phyloP scores from a whole-genome alignment of 2,888 invertebrate species.

The Nephrocerus scutellatus region DNA sequence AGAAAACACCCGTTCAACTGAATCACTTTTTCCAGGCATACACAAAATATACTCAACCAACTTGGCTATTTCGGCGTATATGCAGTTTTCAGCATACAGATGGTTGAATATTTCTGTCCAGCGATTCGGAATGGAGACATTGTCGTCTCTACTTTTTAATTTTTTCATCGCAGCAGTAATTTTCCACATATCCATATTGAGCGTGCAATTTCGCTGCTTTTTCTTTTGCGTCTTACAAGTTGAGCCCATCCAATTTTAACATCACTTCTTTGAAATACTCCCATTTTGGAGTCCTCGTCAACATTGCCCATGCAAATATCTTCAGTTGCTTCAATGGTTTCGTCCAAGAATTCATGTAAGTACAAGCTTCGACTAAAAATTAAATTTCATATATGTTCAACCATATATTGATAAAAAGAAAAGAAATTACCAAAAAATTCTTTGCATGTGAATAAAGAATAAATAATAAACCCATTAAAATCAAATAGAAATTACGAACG shows the following conservation, averaged over 20 bases:
- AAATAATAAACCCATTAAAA: conserved; percentile 8
- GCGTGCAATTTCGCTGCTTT: neutral
- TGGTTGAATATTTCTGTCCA: neutral
- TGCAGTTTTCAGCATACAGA: conserved; percentile 7
- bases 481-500: conserved; percentile 8
- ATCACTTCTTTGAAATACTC: conserved; percentile 6
- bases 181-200: neutral
- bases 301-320: conserved; percentile 7
- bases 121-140: conserved; percentile 1
- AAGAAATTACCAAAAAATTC: conserved; percentile 8
- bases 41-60: conserved; percentile 10
- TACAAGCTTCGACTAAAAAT: conserved; percentile 2
- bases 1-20: conserved; percentile 5
- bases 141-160: neutral
- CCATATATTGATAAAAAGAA: neutral
- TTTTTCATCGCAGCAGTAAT: neutral
- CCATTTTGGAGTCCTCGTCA: neutral
- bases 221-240: neutral
- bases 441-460: conserved; percentile 4
- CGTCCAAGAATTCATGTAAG: conserved; percentile 2
- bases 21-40: conserved; percentile 1
- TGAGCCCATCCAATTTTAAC: neutral
- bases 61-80: conserved; percentile 1
- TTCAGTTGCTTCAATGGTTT: too few relatives aligned
- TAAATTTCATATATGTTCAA: neutral